Base-by-base conservation (phyloP, 2,797 vertebrate genomes). In the Lithobates pipiens region DNA sequence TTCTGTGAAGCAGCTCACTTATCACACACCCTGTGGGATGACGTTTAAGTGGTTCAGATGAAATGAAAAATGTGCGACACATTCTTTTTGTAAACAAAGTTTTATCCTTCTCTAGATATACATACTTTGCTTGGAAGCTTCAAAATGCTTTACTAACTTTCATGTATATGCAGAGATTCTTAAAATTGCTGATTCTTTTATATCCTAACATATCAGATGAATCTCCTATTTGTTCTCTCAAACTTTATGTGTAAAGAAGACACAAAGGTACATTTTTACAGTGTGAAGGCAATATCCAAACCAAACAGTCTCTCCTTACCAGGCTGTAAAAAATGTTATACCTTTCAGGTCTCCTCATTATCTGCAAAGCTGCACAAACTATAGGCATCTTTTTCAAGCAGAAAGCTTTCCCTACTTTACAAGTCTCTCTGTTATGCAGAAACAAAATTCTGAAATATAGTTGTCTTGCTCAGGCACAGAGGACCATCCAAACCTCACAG, bases 1-100 rank as follows among this genome's bases (percentile, higher is more conserved):
- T 81, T 29, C 78, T 81, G 65, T 86, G 78, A 86, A 86, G 84
- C 78, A 81, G 78, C 72, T 80, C 84, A 81, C 78, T 86, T 76
- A 80, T 85, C 77, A 74, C 68, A 65, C 50, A 65, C 54, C 77
- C 70, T 15, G 39, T 68, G 83, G 70, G 83, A 85, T 74, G 69
- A 72, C 13, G 57, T 85, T 34, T 65, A 42, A 74, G 57, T 74
- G 57, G 29, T 39, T 68, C 65, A n/a, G 32, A 84, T 29, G n/a
- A 84, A 72, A 77, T 70, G 67, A 18, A 32, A 78, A 77, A 77
- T 82, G 70, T 1, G 42, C 54, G 68, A 80, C 44, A 54, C 15
- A 44, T 72, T 42, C 10, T 61, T 61, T 13, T 72, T 6, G 6
- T 50, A 29, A 74, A 74, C n/a, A 50, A 9, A 72, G n/a, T 54